These are phyloP conservation scores for Erebia ligea DNA, from an alignment of 2,888 invertebrate genomes.

Conservation along the genomic window DNA sequence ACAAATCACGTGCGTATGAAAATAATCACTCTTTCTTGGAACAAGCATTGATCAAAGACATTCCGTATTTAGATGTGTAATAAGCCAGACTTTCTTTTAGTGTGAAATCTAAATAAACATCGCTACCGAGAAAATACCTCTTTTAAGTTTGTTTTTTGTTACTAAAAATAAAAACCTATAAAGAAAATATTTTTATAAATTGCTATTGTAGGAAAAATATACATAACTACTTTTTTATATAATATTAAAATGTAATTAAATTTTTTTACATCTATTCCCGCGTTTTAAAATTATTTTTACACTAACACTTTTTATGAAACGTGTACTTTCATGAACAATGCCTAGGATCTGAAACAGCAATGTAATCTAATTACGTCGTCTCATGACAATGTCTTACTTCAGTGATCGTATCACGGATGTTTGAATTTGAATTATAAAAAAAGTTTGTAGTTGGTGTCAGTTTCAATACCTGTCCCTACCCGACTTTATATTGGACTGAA, in stretches of 20 bases:
- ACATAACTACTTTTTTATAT: too few relatives aligned
- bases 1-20: constrained; percentile 41
- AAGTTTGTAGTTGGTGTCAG: too few relatives aligned
- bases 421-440: too few relatives aligned
- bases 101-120: constrained; percentile 38
- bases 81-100: constrained; percentile 38
- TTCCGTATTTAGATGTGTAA: constrained; percentile 46
- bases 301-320: not conserved
- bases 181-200: not conserved
- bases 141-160: constrained; percentile 10
- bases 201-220: too few relatives aligned
- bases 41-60: constrained; percentile 49
- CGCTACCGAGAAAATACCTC: constrained; percentile 31
- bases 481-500: too few relatives aligned
- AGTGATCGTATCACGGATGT: too few relatives aligned
- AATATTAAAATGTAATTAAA: too few relatives aligned
- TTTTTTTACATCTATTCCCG: not conserved
- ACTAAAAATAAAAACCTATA: not conserved
- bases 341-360: not conserved
- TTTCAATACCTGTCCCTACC: too few relatives aligned
- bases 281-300: not conserved
- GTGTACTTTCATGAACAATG: not conserved
- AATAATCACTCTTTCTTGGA: constrained; percentile 46
- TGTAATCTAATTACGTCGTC: not conserved
- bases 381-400: not conserved